Evolutionary conservation across 2,113 vertebrate genomes (phyloP), one percentile per base, ranked within the genome.

Genomic region (Glaucomys volans): DNA sequence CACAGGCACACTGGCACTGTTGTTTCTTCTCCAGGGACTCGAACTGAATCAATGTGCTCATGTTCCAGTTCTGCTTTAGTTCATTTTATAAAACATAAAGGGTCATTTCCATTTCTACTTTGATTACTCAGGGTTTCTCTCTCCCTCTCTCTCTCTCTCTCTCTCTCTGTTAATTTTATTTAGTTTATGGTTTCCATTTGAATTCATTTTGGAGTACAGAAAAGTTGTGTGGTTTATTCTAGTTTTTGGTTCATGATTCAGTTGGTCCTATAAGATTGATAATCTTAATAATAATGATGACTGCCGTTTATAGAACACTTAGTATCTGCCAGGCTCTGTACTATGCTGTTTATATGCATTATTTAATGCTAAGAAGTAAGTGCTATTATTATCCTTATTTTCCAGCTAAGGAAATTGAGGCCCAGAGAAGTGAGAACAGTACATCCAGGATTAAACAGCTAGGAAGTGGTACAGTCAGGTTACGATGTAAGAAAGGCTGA

Each of bases 311-410:
- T 64, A 96, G 47, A 88, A 50, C 32, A 87, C 80, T 95, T 77
- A 54, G 62, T 94, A 85, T 91, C 77, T 92, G 8, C 72, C 76
- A 82, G 75, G 64, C 59, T 93, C 95, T 94, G 8, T 77, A 76
- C 80, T 89, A 71, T 96, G 67, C 75, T 94, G 84, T 82, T 96
- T 90, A 69, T 82, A 74, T 94, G 66, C 52, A 94, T 92, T 90
- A 71, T 87, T 92, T 80, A 96, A 88, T 59, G 47, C 62, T 89
- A 93, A 92, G 77, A 94, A 84, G 50, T 54, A 85, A 90, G 88
- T 64, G 66, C 59, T 92, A 35, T 54, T 87, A 75, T 76, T 90
- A 67, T 85, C 42, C 54, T 97, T 67, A 71, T 90, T 92, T 95
- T 82, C 67, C 40, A 85, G 81, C 90, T 64, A 30, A 97, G 84